These are phyloP conservation scores for Plectropomus leopardus DNA, from an alignment of 2,113 vertebrate genomes.

Conservation along the genomic window DNA sequence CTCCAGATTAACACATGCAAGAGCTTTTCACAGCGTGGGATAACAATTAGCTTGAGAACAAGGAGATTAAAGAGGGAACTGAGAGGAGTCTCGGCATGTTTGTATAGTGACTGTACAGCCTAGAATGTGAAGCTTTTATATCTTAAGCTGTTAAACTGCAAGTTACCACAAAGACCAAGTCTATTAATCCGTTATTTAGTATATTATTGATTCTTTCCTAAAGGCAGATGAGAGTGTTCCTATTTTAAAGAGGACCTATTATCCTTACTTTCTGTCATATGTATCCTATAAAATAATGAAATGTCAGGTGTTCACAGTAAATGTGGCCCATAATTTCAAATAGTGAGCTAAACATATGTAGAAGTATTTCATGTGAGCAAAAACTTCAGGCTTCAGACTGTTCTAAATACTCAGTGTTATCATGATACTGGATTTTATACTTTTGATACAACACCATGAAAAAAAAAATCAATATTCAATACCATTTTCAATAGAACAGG, in stretches of 20 bases:
- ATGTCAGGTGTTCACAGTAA: too few species aligned
- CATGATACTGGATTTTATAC: too few species aligned
- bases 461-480: too few species aligned
- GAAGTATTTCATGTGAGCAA: too few species aligned
- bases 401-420: too few species aligned
- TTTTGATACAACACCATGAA: too few species aligned
- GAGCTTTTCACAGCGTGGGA: constrained; percentile 27
- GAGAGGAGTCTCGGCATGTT: background rate
- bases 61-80: constrained; percentile 17
- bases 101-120: background rate
- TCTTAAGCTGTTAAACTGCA: background rate
- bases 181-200: background rate
- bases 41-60: constrained; percentile 37
- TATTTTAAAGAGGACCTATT: background rate
- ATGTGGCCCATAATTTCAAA: too few species aligned
- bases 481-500: too few species aligned
- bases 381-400: too few species aligned
- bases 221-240: background rate
- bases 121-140: background rate
- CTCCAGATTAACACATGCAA: constrained; percentile 32
- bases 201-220: background rate
- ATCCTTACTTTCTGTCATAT: too few species aligned
- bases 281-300: too few species aligned
- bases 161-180: background rate
- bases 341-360: too few species aligned